Conservation (phyloP, 2,113 vertebrate genomes). For the Phyllostomus hastatus region DNA sequence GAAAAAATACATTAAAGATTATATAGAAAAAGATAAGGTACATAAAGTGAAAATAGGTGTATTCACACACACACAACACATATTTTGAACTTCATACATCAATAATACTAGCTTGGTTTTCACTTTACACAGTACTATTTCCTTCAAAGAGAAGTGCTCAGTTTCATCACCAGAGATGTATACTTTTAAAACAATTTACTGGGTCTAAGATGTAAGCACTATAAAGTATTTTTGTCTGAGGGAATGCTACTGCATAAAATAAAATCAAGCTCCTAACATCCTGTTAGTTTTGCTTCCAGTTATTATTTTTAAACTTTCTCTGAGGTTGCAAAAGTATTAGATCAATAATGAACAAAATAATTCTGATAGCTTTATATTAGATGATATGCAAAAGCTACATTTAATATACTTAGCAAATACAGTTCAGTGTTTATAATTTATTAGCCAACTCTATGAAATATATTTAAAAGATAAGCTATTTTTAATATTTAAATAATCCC, state of each 20-base stretch:
- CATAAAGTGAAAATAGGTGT: neutral
- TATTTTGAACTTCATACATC: neutral
- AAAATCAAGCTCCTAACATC: neutral
- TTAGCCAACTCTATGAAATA: neutral
- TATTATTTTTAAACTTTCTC: slow-evolving; percentile 16
- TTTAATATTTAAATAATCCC: slow-evolving; percentile 32
- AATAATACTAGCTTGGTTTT: neutral
- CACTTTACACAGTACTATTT: neutral
- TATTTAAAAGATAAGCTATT: slow-evolving; percentile 15
- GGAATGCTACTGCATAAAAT: neutral
- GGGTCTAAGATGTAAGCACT: neutral
- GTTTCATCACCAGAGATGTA: neutral
- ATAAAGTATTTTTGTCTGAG: neutral
- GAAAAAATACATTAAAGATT: no score
- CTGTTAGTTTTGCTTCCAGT: slow-evolving; percentile 33
- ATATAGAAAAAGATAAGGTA: neutral
- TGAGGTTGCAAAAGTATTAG: slow-evolving; percentile 38
- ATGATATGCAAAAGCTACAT: slow-evolving; percentile 20
- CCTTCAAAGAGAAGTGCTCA: neutral
- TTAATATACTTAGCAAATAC: slow-evolving; percentile 16
- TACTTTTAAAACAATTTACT: neutral
- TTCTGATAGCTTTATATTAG: neutral
- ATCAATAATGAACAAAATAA: slow-evolving; percentile 16
- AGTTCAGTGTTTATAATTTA: slow-evolving; percentile 20
- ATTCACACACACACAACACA: neutral